Conservation (phyloP, 2,888 invertebrate species). For the Thyatira batis region DNA sequence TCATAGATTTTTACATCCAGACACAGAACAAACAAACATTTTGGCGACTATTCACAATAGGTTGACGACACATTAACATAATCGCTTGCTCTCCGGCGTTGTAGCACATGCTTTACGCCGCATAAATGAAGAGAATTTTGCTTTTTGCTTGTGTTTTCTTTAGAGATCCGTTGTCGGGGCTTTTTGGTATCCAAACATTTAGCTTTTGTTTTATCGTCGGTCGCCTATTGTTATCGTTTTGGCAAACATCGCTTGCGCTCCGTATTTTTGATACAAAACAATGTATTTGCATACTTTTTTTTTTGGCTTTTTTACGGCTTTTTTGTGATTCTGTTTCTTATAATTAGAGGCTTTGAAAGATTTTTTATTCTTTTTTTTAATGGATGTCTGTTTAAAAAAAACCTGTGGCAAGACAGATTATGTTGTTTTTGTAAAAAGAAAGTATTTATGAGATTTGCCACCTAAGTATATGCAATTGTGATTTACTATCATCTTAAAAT, state of each 20-base stretch:
- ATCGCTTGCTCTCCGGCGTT: neutral
- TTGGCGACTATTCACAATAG: too few relatives aligned
- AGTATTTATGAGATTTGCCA: too few relatives aligned
- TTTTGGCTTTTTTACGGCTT: neutral
- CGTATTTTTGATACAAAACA: neutral
- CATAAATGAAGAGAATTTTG: neutral
- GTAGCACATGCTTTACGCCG: neutral
- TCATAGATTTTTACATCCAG: too few relatives aligned
- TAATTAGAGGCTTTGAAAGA: neutral
- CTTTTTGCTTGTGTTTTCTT: neutral
- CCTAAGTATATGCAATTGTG: too few relatives aligned
- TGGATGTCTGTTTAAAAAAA: too few relatives aligned
- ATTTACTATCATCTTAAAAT: too few relatives aligned
- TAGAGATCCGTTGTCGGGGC: neutral
- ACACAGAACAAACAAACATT: too few relatives aligned
- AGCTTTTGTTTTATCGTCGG: neutral
- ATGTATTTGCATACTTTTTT: neutral
- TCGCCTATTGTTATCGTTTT: slow-evolving; percentile 1
- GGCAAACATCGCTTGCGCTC: neutral
- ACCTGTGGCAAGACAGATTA: neutral
- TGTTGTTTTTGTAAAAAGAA: neutral
- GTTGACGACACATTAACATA: too few relatives aligned
- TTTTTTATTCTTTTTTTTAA: neutral
- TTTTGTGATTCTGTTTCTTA: neutral
- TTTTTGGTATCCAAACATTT: neutral